Base-by-base conservation (phyloP, 1,140 invertebrate genomes). In the Antheraea mylitta region DNA sequence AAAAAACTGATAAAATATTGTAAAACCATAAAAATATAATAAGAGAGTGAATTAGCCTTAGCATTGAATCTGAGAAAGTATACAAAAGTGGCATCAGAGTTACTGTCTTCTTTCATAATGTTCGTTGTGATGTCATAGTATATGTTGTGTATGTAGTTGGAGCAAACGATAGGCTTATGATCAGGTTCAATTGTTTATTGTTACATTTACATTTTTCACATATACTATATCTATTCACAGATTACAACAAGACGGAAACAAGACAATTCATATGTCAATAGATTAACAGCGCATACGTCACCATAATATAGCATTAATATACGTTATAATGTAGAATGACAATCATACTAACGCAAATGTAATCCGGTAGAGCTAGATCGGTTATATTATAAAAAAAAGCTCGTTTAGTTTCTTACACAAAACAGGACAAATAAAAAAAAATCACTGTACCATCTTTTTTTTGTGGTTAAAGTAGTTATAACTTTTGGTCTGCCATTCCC, bases 1-100 rank as follows among this genome's bases (percentile, higher is more conserved):
- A 80, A 85, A 88, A 87, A 90, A 85, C 83, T 80, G 76, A 79
- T 76, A 85, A 83, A 86, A 85, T 74, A 79, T 72, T 78, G 74
- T 72, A 86, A 87, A 87, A 83, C 65, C 74, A 77, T 81, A 80
- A 89, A 84, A 89, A 85, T 30, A 11, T 16, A 18, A 60, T 18
- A 36, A 61, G 19, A 61, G n/a, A 16, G 13, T 61, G 19, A 30
- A 36, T 19, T 61, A 30, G 60, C 30, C 60, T 30, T 61, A 61
- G 18, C 19, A 30, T 13, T 61, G 60, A 53, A 16, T 53, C 16
- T 53, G 16, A 53, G 45, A 53, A 53, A 16, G 16, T 53, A 53
- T 16, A 53, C 45, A 2, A 13, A 5, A 53, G 45, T 53, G 45
- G 45, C 45, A 13, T 53, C 11, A 16, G 45, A 53, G 5, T 53